phyloP scores from a whole-genome alignment of 37 sponge, comb jelly and placozoan genomes.

The Haliclona indistincta region DNA sequence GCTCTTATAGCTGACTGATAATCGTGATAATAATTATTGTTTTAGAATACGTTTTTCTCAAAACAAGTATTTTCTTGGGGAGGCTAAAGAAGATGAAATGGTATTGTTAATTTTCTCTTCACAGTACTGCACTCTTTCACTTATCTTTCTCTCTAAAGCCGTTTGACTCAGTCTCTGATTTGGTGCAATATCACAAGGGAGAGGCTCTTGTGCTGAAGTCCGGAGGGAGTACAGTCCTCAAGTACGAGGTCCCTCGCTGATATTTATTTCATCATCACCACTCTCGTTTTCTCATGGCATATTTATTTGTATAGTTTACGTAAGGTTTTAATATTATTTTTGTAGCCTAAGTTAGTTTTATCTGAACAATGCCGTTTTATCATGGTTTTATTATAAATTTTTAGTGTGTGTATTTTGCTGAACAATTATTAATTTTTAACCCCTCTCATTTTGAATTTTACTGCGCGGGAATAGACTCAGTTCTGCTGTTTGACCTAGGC shows the following conservation, averaged over 20 bases:
- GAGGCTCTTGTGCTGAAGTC: slow-evolving; percentile 66
- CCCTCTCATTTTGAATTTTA: no score
- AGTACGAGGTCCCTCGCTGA: slow-evolving; percentile 52
- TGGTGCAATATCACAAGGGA: slow-evolving; percentile 50
- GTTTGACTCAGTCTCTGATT: slow-evolving; percentile 49
- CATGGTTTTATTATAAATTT: no score
- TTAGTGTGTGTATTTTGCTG: no score
- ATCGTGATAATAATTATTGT: not conserved
- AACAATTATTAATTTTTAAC: no score
- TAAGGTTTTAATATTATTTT: no score
- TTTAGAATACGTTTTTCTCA: not conserved
- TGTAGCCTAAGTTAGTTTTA: no score
- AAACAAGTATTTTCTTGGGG: slow-evolving; percentile 69
- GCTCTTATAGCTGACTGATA: not conserved
- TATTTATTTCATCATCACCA: not conserved
- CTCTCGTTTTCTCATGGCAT: no score
- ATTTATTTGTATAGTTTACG: no score
- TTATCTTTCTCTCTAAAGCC: slow-evolving; percentile 26
- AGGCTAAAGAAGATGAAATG: slow-evolving; percentile 66
- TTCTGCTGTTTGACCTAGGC: no score
- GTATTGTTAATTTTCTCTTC: slow-evolving; percentile 20
- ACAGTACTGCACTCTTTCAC: not conserved
- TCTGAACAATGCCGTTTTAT: no score
- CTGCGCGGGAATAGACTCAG: no score
- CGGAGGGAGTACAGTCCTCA: slow-evolving; percentile 63